Base-by-base conservation (phyloP, 2,797 vertebrate species). In the Aulostomus chinensis region DNA sequence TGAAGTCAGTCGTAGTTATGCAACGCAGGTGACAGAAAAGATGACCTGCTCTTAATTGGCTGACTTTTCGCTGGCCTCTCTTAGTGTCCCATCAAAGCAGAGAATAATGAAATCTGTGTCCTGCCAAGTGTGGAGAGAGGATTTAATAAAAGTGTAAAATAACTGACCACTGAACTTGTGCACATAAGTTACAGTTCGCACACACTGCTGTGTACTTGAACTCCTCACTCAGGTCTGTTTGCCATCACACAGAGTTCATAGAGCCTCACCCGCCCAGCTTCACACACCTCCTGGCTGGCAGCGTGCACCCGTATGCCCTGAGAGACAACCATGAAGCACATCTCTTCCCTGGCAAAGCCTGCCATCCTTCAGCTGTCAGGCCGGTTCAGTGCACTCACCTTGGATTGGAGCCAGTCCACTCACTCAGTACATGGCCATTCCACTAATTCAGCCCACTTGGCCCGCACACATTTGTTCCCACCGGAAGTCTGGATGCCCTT, bases 281-380 rank as follows among this genome's bases (percentile, higher is more conserved):
- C 48, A 62, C 35, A 56, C 51, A 30, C 47, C 49, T 57, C 58
- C 58, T 42, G 57, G 51, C 59, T 63, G 69, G 56, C 62, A 69
- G 49, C 68, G 39, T 24, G 56, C 32, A 22, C 45, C 55, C 15
- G 5, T 21, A 12, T 29, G 59, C 58, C 73, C 45, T 9, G 24
- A 21, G 75, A 76, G 47, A 74, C 64, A 73, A 43, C 60, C 22
- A 11, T 54, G 4, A 22, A 22, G 4, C 67, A 66, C 68, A 71
- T 76, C 77, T 78, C 61, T 57, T 73, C 62, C 41, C 49, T 1
- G 16, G 61, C 68, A 67, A 57, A 76, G 55, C 35, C 58, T 68
- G 63, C 67, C 67, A 77, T 85, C 74, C 64, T 39, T 84, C 76
- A 84, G 76, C 76, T 81, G 80, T 78, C 81, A 81, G 40, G 22